phyloP scores from a whole-genome alignment of 2,888 invertebrate genomes.

The Apantesis nais region DNA sequence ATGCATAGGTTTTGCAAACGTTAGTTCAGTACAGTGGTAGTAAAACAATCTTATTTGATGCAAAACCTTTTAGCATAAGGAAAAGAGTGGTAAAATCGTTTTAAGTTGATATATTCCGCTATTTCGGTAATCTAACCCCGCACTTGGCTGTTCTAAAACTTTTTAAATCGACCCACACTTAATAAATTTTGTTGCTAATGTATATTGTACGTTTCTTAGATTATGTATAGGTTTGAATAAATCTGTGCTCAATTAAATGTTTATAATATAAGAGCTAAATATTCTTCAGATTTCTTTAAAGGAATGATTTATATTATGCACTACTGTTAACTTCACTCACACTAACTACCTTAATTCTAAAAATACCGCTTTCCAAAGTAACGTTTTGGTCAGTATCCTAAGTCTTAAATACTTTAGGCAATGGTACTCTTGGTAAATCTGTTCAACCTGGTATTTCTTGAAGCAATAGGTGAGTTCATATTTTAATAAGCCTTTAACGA shows the following conservation, averaged over 20 bases:
- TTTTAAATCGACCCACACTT: constrained; percentile 27
- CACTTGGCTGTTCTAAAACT: constrained; percentile 31
- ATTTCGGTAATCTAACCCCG: constrained; percentile 39
- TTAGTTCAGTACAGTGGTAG: constrained; percentile 23
- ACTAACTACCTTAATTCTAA: background rate
- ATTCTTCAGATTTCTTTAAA: background rate
- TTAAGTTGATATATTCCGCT: constrained; percentile 47
- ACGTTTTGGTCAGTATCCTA: no score
- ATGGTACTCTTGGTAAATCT: background rate
- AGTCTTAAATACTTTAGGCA: background rate
- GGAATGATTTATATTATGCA: no score
- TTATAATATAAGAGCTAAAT: background rate
- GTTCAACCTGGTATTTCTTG: background rate
- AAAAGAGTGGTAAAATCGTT: constrained; percentile 19
- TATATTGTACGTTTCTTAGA: background rate
- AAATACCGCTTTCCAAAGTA: background rate
- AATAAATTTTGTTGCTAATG: constrained; percentile 15
- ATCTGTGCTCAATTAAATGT: background rate
- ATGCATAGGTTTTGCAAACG: constrained; percentile 28
- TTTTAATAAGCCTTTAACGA: constrained; percentile 27
- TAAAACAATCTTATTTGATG: constrained; percentile 21
- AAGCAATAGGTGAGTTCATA: background rate
- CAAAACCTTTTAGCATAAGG: constrained; percentile 16
- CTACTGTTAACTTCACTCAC: background rate
- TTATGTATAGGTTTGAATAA: background rate